phyloP scores from a whole-genome alignment of 2,888 invertebrate species.

The Lycia hirtaria region DNA sequence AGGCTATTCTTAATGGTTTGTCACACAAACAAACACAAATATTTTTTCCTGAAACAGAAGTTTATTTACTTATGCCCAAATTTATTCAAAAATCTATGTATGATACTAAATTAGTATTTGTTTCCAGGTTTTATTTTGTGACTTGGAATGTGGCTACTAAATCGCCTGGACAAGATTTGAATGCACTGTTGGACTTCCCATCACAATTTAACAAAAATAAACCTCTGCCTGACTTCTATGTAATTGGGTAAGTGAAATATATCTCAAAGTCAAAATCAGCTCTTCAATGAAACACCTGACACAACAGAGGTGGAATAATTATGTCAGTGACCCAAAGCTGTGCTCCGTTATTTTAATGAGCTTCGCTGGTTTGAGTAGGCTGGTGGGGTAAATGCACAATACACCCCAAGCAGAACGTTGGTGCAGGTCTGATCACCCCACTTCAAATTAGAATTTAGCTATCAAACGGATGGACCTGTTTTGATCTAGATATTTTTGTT shows the following conservation, averaged over 20 bases:
- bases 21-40: conserved; percentile 11
- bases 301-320: no score
- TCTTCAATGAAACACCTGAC: no score
- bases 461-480: no score
- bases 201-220: conserved; percentile 86
- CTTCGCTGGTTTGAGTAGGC: no score
- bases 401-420: no score
- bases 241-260: conserved; percentile 89
- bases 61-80: conserved; percentile 8
- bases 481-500: no score
- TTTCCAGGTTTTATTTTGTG: conserved; percentile 90
- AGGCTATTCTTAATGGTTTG: conserved; percentile 49
- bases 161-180: conserved; percentile 90
- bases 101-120: background rate
- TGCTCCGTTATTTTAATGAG: no score
- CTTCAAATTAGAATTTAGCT: no score
- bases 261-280: no score
- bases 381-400: no score
- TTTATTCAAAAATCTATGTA: background rate
- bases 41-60: conserved; percentile 22
- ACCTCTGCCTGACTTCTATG: conserved; percentile 92
- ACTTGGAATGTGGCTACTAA: conserved; percentile 97
- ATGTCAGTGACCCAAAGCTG: no score
- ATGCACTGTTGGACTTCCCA: conserved; percentile 88
- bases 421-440: no score